Base-by-base conservation (phyloP, 2,888 invertebrate genomes). In the Hylaea fasciaria region DNA sequence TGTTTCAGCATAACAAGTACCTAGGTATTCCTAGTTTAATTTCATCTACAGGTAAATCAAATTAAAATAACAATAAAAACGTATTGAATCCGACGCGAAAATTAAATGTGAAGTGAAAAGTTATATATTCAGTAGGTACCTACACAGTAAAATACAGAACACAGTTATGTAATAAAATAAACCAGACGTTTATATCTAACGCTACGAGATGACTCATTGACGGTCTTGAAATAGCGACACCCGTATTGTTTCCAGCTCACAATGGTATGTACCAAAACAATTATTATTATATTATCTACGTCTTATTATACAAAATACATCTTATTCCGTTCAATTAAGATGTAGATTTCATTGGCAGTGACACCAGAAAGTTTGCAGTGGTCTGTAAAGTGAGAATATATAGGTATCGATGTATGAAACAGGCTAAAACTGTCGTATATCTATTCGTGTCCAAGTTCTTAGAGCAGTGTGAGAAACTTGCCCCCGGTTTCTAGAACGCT, bases 201-300 rank as follows among this genome's bases (percentile, higher is more conserved):
- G 64, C 67, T 62, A 66, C 58, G 66, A 58, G 65, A 72, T 83
- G 85, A 84, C 77, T 82, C 82, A 84, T 74, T 80, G 75, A 77
- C 76, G 65, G 69, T 69, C 74, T 77, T 70, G 69, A 81, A 83
- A 82, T 83, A 83, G 77, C 76, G 68, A 62, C 74, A 62, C 68
- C 61, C 64, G 73, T 76, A 82, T 83, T 84, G 82, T 83, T 70
- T 72, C 66, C 70, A 66, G 50, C 53, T 29, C 51, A 72, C 73
- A 72, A 70, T 66, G 66, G 69, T 41, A 69, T 67, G 66, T 61
- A 62, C 61, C 60, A 64, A 58, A 64, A 59, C 69, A 57, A 69
- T 44, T 49, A 65, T 55, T 50, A 54, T n/a, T n/a, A n/a, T n/a
- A n/a, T n/a, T 55, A 32, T 53, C 39, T 9, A 4, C 13, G 5